Conservation (phyloP, 2,113 vertebrate genomes). For the Peromyscus maniculatus region DNA sequence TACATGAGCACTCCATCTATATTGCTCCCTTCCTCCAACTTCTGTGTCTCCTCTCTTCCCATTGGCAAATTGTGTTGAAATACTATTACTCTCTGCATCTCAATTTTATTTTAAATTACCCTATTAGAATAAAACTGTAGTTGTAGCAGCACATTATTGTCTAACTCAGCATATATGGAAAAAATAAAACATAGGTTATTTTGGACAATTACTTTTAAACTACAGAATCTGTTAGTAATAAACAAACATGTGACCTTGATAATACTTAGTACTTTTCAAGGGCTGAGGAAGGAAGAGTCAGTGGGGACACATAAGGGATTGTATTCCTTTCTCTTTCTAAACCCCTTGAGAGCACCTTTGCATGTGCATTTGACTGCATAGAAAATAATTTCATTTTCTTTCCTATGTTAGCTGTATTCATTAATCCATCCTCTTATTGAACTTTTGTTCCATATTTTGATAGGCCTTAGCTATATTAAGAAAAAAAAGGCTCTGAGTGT, state of each 20-base stretch:
- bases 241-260: neutral
- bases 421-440: neutral
- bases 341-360: neutral
- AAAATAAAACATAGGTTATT: neutral
- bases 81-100: neutral
- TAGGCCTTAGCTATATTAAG: neutral
- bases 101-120: neutral
- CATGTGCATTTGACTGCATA: neutral
- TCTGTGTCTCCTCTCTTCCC: neutral
- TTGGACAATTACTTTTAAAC: neutral
- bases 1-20: neutral
- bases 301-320: neutral
- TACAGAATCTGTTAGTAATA: neutral
- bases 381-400: neutral
- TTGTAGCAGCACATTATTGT: neutral
- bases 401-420: neutral
- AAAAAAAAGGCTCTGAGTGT: neutral
- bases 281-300: neutral
- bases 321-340: neutral
- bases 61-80: neutral
- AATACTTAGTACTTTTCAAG: neutral
- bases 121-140: neutral
- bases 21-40: neutral
- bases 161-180: neutral
- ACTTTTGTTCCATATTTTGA: neutral